Base-by-base conservation (phyloP, 92 coral and sea anemone species). In the Heliopora coerulea region DNA sequence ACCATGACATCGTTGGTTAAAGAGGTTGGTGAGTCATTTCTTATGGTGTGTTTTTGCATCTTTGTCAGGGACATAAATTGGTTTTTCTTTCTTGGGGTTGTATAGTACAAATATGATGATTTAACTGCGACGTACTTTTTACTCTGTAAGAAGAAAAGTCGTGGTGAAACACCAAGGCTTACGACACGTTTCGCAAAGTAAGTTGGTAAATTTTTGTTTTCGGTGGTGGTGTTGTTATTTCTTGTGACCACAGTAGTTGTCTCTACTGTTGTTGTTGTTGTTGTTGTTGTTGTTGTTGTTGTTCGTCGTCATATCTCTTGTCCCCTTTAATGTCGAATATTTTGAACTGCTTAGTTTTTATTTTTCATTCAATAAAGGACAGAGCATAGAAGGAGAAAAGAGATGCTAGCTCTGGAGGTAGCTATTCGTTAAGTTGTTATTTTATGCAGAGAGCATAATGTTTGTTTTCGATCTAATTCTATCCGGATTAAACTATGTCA, bases 41-140 rank as follows among this genome's bases (percentile, higher is more conserved):
- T 20, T 7, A 19, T 20, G 24, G 35, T 23, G 17, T 5, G 31
- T 30, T 49, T 74, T 23, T 44, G 31, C 23, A 0, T 23, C 20
- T 72, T 72, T 32, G n/a, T 52, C 13, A 2, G 29, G 27, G 58
- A 68, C 8, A 24, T 68, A 23, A 58, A 14, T 19, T 58, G 19
- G 2, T 34, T 24, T 56, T 48, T n/a, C 33, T 72, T 50, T 50
- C 24, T 35, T 35, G 25, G n/a, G 17, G 23, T 40, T 20, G 1
- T 82, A 2, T 77, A 92, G 97, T 92, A 96, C 91, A 83, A 83
- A 39, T 92, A 82, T 56, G 96, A 87, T 24, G 91, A 86, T 32
- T 69, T 89, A 67, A 87, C 96, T 0, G 91, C 96, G 3, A 44
- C 82, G 54, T 92, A 92, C 66, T 89, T 92, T 83, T 78, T 92